A percentile compares a stretch with the other conserved stretches of the same genome.
phyloP scores from a whole-genome alignment of 2,888 invertebrate genomes.

The Elegia similella region DNA sequence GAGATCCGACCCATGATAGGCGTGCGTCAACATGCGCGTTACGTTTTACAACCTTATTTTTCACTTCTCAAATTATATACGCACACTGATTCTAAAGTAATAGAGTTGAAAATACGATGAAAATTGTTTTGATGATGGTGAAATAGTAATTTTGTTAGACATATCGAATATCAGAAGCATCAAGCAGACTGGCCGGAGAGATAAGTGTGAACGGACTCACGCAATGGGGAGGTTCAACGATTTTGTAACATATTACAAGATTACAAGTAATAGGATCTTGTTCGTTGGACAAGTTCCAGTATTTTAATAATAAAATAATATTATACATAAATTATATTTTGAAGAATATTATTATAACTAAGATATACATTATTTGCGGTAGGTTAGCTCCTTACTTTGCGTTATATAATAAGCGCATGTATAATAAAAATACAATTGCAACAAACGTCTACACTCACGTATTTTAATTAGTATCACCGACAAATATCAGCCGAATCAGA shows the following conservation, averaged over 20 bases:
- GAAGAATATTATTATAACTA: too few relatives aligned
- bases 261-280: neutral
- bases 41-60: conserved; percentile 2
- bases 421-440: too few relatives aligned
- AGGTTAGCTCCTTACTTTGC: too few relatives aligned
- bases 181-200: conserved; percentile 37
- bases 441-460: too few relatives aligned
- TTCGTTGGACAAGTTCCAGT: too few relatives aligned
- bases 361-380: too few relatives aligned
- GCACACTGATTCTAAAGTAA: neutral
- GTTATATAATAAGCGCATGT: too few relatives aligned
- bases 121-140: neutral
- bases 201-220: conserved; percentile 32
- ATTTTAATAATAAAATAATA: too few relatives aligned
- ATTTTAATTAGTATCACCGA: too few relatives aligned
- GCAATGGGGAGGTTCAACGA: conserved; percentile 23
- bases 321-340: too few relatives aligned
- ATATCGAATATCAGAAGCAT: conserved; percentile 41
- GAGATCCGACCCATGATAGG: conserved; percentile 31
- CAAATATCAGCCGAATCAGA: too few relatives aligned
- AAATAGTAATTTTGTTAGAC: conserved; percentile 27
- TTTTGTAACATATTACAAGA: neutral
- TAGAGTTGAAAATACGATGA: neutral
- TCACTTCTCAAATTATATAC: neutral
- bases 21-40: conserved; percentile 6